Evolutionary conservation across 2,113 vertebrate genomes (phyloP).

Genomic region (Anser brachyrhynchus): DNA sequence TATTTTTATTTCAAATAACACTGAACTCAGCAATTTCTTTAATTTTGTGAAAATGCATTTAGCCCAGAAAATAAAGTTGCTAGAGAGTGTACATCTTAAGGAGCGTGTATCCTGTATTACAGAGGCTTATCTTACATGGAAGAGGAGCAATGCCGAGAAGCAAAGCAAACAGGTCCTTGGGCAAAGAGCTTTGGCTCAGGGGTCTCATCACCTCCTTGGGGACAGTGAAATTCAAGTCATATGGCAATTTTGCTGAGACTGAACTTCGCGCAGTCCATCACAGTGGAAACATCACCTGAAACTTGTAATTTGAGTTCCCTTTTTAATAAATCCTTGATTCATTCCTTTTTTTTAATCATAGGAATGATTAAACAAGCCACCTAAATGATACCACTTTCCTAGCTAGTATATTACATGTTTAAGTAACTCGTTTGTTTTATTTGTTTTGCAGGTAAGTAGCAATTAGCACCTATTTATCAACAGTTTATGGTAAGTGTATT

Average conservation of each 20-base stretch:
- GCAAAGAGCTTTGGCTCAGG: background rate
- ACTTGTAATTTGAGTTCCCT: background rate
- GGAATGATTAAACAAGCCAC: background rate
- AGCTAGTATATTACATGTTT: background rate
- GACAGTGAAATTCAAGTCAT: background rate
- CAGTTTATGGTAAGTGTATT: slow-evolving; percentile 26
- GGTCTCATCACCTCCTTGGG: background rate
- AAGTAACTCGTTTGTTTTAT: slow-evolving; percentile 7
- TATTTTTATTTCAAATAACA: background rate
- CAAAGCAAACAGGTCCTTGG: background rate
- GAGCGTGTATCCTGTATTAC: background rate
- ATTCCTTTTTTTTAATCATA: background rate
- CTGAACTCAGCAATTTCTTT: background rate
- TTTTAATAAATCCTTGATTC: background rate
- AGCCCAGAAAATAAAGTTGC: background rate
- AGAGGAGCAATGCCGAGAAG: background rate
- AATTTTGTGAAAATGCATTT: background rate
- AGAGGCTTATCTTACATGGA: background rate
- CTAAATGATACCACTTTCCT: background rate
- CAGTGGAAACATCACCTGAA: background rate
- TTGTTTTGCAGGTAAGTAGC: slow-evolving; percentile 69
- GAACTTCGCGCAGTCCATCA: background rate
- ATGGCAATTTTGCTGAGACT: background rate
- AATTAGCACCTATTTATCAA: background rate
- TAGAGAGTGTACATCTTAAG: background rate